A percentile compares a stretch with the other conserved stretches of the same genome.
phyloP scores from a whole-genome alignment of 2,888 invertebrate genomes.

The Operophtera brumata region DNA sequence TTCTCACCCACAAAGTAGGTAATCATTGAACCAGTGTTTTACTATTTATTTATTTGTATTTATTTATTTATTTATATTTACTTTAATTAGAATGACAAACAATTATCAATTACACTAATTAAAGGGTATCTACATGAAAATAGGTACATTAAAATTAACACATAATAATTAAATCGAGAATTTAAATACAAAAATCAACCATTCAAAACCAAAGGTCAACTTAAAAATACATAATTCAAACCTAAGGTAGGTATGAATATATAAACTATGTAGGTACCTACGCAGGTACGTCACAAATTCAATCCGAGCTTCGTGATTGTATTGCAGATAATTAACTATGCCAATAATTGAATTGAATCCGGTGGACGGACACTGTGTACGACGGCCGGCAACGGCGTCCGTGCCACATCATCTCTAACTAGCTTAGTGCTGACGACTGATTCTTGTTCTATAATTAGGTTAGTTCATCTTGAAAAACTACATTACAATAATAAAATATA shows the following conservation, averaged over 20 bases:
- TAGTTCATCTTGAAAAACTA: background rate
- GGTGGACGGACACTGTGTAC: background rate
- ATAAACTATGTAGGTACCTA: background rate
- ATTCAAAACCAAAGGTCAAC: too few species aligned
- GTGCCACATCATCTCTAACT: background rate
- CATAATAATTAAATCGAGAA: too few species aligned
- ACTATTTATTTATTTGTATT: too few species aligned
- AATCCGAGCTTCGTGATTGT: constrained; percentile 36
- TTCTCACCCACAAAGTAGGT: too few species aligned
- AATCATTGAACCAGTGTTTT: background rate
- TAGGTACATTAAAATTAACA: too few species aligned
- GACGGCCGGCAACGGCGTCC: background rate
- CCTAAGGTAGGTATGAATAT: too few species aligned
- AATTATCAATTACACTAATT: too few species aligned
- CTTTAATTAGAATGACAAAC: too few species aligned
- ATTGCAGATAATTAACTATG: constrained; percentile 43
- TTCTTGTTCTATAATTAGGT: background rate
- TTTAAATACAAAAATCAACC: too few species aligned
- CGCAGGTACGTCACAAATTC: constrained; percentile 31
- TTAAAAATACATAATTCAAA: too few species aligned
- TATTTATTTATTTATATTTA: too few species aligned
- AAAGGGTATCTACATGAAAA: too few species aligned
- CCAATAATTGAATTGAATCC: constrained; percentile 33
- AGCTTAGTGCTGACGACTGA: background rate
- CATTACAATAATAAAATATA: background rate